Conservation (phyloP, 2,113 vertebrate genomes). For the Conger conger region DNA sequence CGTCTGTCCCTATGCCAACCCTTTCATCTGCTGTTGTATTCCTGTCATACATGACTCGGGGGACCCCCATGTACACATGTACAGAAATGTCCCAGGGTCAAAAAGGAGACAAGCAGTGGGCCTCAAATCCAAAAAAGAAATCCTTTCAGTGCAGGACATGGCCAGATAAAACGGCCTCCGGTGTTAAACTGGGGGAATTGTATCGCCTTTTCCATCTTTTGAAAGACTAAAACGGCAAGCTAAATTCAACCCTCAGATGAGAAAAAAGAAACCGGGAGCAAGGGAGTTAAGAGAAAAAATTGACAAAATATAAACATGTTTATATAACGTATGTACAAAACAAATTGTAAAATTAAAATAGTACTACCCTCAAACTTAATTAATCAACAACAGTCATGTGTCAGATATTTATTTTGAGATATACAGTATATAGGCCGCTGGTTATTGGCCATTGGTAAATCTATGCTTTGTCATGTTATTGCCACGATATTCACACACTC, state of each 20-base stretch:
- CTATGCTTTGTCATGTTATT: conserved; percentile 59
- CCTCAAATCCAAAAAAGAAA: background rate
- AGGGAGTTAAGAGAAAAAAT: background rate
- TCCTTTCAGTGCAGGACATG: background rate
- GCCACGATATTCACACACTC: background rate
- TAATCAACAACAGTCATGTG: conserved; percentile 22
- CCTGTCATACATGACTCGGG: conserved; percentile 38
- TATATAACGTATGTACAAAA: background rate
- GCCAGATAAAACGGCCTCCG: background rate
- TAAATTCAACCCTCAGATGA: background rate
- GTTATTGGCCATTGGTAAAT: background rate
- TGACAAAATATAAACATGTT: no score
- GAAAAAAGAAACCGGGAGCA: background rate
- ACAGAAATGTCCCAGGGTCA: conserved; percentile 5
- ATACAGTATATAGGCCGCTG: no score
- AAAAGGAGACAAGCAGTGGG: background rate
- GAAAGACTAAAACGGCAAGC: background rate
- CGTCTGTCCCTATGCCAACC: conserved; percentile 31
- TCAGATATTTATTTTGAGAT: background rate
- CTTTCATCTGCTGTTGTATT: conserved; percentile 30
- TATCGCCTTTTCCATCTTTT: background rate
- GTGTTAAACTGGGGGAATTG: background rate
- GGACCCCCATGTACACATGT: conserved; percentile 20
- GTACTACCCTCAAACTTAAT: background rate
- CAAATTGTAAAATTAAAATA: background rate